These are phyloP conservation scores for Hyphantria cunea DNA, from an alignment of 1,140 invertebrate genomes.

Conservation along the genomic window DNA sequence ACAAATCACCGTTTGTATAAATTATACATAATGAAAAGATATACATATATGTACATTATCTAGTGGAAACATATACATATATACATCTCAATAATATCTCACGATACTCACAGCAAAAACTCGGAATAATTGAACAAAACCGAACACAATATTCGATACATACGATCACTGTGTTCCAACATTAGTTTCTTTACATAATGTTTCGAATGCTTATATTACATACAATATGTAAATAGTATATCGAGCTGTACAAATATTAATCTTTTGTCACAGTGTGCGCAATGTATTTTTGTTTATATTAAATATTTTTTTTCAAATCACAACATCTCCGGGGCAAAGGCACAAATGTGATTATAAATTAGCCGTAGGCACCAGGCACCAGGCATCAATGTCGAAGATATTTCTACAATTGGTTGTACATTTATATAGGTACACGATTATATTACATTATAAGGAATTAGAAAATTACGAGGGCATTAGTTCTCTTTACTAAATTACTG, in stretches of 20 bases:
- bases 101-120: not conserved
- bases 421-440: conserved; percentile 14
- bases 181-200: conserved; percentile 13
- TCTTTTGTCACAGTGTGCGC: conserved; percentile 19
- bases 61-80: conserved; percentile 10
- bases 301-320: conserved; percentile 46
- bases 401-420: conserved; percentile 18
- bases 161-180: conserved; percentile 13
- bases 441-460: not conserved
- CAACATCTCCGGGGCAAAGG: conserved; percentile 75
- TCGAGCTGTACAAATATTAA: conserved; percentile 30
- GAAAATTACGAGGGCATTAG: conserved; percentile 4
- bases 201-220: conserved; percentile 19
- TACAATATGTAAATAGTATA: conserved; percentile 8
- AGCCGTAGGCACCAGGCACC: conserved; percentile 36
- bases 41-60: conserved; percentile 19
- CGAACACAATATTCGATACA: no score
- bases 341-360: conserved; percentile 66
- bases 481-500: no score
- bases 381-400: conserved; percentile 24
- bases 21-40: conserved; percentile 14
- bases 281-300: conserved; percentile 31
- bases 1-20: conserved; percentile 14
- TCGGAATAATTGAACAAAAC: no score
- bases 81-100: conserved; percentile 19